Base-by-base conservation (phyloP, 2,113 vertebrate genomes). In the Psittacula cyanocephala region DNA sequence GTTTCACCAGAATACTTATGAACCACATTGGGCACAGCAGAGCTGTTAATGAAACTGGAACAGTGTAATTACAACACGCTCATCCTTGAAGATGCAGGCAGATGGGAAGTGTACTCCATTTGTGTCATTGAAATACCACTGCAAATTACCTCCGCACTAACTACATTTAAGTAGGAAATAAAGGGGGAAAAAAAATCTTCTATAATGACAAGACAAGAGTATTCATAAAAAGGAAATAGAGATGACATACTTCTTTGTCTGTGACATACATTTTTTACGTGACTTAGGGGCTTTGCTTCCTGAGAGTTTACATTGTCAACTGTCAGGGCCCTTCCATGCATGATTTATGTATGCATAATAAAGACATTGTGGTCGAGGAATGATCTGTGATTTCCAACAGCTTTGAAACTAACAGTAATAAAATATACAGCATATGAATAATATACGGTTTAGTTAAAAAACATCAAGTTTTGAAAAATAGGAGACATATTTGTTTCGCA, bases 311-410 rank as follows among this genome's bases (percentile, higher is more conserved):
- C 22, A 11, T 94, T 5, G 6, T 95, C 94, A 95, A 20, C 84
- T 96, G 93, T 96, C 96, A 97, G 72, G 67, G 75, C 63, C 29
- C 27, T 91, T 92, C 95, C 91, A 95, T 96, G 88, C 94, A 96
- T 97, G 96, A 97, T 97, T 97, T 96, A 96, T 96, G 67, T 65
- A 23, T 6, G 90, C 88, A 97, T 97, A 97, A 97, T 94, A 95
- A 95, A 97, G 97, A 96, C 64, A 84, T 92, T 44, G 7, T 80
- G 63, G 92, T 53, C 68, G 79, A 92, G 84, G 47, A 87, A 91
- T 53, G 91, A 93, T 95, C 91, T 94, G 67, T 85, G 95, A 94
- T 96, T 97, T 97, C 76, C 50, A 94, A 91, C 81, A 85, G 92
- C 83, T 91, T 88, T 90, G 91, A 95, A 96, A 84, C 50, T n/a